Evolutionary conservation across 2,113 vertebrate species (phyloP).

Genomic region (Leucoraja erinaceus): DNA sequence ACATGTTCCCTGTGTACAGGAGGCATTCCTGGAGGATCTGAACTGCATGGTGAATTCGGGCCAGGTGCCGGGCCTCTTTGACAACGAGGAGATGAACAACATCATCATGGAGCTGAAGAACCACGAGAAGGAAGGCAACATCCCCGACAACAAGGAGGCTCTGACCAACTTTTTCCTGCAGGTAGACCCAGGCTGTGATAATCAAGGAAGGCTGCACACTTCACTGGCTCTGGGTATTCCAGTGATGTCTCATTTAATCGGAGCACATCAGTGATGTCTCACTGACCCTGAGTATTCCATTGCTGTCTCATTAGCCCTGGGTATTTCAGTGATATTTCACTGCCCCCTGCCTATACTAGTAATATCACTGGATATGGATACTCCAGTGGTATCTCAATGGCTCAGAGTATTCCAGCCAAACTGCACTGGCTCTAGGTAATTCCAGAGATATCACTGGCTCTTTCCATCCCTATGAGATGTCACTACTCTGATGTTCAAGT

Average conservation of each 20-base stretch:
- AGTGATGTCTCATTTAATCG: background rate
- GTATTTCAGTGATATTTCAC: too few species aligned
- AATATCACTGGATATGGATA: too few species aligned
- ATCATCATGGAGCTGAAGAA: slow-evolving; percentile 43
- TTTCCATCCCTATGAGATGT: background rate
- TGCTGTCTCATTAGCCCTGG: background rate
- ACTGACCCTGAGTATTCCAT: too few species aligned
- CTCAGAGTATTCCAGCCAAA: background rate
- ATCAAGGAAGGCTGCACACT: too few species aligned
- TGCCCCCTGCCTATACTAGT: too few species aligned
- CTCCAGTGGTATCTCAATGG: background rate
- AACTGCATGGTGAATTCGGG: slow-evolving; percentile 48
- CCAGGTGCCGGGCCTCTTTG: slow-evolving; percentile 48
- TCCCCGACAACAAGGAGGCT: slow-evolving; percentile 40
- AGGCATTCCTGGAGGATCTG: slow-evolving; percentile 50
- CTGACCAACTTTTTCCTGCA: slow-evolving; percentile 50
- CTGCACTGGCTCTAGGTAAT: background rate
- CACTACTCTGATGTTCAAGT: background rate
- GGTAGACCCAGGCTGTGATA: slow-evolving; percentile 40
- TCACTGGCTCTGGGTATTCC: background rate
- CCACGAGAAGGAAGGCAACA: slow-evolving; percentile 35
- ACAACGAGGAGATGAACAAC: slow-evolving; percentile 50
- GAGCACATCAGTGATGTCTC: too few species aligned
- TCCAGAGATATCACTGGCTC: background rate
- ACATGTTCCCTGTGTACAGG: slow-evolving; percentile 42